phyloP scores from a whole-genome alignment of 2,888 invertebrate genomes.

The Agrochola macilenta region DNA sequence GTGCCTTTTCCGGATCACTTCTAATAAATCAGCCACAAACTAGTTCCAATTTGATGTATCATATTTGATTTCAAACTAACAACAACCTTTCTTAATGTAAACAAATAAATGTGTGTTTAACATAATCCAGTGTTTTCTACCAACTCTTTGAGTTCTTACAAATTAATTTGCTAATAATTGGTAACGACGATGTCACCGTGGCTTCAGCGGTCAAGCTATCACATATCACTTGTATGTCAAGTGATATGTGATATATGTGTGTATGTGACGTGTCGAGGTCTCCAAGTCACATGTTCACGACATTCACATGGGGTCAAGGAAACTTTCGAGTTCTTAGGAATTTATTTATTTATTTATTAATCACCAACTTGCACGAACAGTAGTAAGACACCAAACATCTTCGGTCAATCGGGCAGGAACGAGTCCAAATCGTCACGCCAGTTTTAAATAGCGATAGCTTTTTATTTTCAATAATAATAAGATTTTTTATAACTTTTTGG shows the following conservation, averaged over 20 bases:
- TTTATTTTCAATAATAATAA: no score
- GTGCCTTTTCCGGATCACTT: slow-evolving; percentile 42
- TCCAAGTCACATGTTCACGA: neutral
- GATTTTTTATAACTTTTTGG: no score
- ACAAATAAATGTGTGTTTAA: slow-evolving; percentile 39
- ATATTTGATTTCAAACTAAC: slow-evolving; percentile 2
- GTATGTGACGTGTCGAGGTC: slow-evolving; percentile 20
- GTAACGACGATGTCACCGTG: neutral
- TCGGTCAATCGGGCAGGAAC: no score
- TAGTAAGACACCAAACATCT: no score
- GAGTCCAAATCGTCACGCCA: no score
- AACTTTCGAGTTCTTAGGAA: slow-evolving; percentile 17
- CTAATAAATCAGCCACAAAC: slow-evolving; percentile 24
- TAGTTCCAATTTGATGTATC: slow-evolving; percentile 8
- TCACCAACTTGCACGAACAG: no score
- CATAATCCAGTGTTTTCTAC: slow-evolving; percentile 19
- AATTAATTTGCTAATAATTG: slow-evolving; percentile 28
- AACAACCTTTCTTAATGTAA: neutral
- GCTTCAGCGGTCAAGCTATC: slow-evolving; percentile 21
- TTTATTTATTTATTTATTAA: no score
- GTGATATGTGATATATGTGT: no score
- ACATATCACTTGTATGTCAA: slow-evolving; percentile 25
- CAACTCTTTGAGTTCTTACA: neutral
- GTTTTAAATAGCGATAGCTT: no score
- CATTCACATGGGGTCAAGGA: slow-evolving; percentile 18